phyloP scores from a whole-genome alignment of 2,888 invertebrate species.

The Chrysodeixis includens region DNA sequence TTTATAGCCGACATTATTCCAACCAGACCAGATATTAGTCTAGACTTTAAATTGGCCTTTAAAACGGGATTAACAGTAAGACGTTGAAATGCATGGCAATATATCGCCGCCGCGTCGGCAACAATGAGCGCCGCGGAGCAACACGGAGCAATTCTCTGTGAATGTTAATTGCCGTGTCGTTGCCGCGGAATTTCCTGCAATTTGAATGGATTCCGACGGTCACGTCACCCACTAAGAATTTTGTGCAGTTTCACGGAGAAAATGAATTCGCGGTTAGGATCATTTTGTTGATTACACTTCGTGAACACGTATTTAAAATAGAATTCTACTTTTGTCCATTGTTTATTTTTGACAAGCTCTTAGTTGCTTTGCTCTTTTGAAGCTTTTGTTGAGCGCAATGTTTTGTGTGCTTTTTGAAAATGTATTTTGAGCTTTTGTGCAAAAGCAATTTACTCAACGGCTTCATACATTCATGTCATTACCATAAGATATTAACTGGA shows the following conservation, averaged over 20 bases:
- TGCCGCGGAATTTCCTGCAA: conserved; percentile 60
- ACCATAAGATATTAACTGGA: background rate
- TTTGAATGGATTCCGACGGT: conserved; percentile 46
- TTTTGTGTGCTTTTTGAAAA: background rate
- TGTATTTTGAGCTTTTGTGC: background rate
- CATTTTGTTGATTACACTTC: conserved; percentile 12
- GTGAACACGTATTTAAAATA: conserved; percentile 1
- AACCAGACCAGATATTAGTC: conserved; percentile 17
- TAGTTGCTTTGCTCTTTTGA: conserved; percentile 4
- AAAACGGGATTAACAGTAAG: conserved; percentile 34
- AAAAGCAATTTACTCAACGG: conserved; percentile 1
- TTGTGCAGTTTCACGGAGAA: conserved; percentile 31
- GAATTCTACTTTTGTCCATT: conserved; percentile 1
- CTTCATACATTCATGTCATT: background rate
- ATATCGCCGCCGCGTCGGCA: conserved; percentile 16
- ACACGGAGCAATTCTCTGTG: conserved; percentile 36
- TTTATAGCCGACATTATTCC: conserved; percentile 20
- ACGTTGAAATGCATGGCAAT: conserved; percentile 8
- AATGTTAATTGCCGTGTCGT: conserved; percentile 58
- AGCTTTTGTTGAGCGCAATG: background rate
- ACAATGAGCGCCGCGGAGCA: conserved; percentile 14
- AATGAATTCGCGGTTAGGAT: conserved; percentile 32
- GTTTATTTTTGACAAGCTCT: conserved; percentile 4
- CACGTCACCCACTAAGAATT: conserved; percentile 43
- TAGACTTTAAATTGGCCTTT: conserved; percentile 28